Percentiles rank a stretch among this genome's conserved stretches.
phyloP scores from a whole-genome alignment of 2,888 invertebrate species.

The Deilephila porcellus region DNA sequence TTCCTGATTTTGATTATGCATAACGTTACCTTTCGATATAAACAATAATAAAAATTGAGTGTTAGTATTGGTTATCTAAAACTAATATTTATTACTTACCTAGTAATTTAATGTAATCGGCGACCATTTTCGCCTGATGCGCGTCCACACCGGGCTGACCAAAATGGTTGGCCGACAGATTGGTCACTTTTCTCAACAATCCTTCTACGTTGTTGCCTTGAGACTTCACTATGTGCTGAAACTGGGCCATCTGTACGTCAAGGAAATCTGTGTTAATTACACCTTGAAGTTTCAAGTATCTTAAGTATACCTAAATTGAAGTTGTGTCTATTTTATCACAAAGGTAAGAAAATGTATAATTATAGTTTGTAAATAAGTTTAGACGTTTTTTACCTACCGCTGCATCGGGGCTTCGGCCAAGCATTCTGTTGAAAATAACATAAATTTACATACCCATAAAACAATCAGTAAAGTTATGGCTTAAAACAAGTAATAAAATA shows the following conservation, averaged over 20 bases:
- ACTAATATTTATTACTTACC: slow-evolving; percentile 58
- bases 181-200: slow-evolving; percentile 71
- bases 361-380: not conserved
- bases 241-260: slow-evolving; percentile 67
- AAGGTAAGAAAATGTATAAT: not conserved
- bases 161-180: slow-evolving; percentile 79
- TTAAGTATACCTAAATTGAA: not conserved
- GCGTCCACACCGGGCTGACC: slow-evolving; percentile 73
- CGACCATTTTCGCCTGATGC: slow-evolving; percentile 70
- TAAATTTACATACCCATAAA: not conserved
- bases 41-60: too few species aligned
- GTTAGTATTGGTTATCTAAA: not conserved
- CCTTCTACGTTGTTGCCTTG: slow-evolving; percentile 71
- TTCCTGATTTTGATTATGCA: too few species aligned
- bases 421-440: slow-evolving; percentile 80
- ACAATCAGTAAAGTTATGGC: too few species aligned
- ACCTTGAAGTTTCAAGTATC: too few species aligned
- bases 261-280: too few species aligned
- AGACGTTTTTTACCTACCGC: slow-evolving; percentile 79
- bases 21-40: too few species aligned
- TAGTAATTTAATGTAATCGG: slow-evolving; percentile 79
- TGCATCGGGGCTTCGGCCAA: slow-evolving; percentile 87
- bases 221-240: slow-evolving; percentile 66
- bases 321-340: not conserved
- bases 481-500: not conserved